Conservation (phyloP, 2,888 invertebrate species). For the Pristionchus mayeri region DNA sequence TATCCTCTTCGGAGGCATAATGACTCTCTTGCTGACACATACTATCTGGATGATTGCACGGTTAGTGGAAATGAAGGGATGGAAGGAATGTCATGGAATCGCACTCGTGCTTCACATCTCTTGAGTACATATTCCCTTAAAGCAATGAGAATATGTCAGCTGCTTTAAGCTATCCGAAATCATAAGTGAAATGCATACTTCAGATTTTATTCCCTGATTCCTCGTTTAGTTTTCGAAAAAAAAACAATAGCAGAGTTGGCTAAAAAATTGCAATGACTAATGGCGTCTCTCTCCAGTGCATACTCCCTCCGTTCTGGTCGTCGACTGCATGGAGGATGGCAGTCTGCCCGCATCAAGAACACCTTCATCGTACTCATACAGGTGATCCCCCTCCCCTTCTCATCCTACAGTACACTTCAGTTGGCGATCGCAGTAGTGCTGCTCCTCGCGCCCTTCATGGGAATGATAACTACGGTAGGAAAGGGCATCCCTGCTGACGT, state of each 20-base stretch:
- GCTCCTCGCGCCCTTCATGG: background rate
- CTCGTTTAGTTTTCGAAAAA: no score
- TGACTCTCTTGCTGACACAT: constrained; percentile 3
- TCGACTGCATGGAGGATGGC: constrained; percentile 4
- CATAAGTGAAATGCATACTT: no score
- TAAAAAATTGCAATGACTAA: no score
- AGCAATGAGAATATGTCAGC: no score
- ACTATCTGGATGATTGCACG: constrained; percentile 26
- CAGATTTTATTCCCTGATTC: no score
- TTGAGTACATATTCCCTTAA: no score
- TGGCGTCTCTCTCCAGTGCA: background rate
- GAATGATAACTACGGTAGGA: background rate
- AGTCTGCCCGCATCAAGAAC: constrained; percentile 1
- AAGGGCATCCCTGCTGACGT: background rate
- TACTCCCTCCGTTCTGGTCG: constrained; percentile 18
- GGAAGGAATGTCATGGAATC: background rate
- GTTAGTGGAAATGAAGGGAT: background rate
- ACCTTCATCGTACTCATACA: background rate
- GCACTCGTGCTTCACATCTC: background rate
- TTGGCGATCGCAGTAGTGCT: background rate
- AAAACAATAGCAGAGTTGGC: no score
- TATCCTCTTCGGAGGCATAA: background rate
- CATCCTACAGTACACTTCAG: background rate
- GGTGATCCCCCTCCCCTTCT: background rate
- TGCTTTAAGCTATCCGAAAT: no score